Evolutionary conservation across 2,113 vertebrate genomes (phyloP).

Genomic region (Nymphicus hollandicus): DNA sequence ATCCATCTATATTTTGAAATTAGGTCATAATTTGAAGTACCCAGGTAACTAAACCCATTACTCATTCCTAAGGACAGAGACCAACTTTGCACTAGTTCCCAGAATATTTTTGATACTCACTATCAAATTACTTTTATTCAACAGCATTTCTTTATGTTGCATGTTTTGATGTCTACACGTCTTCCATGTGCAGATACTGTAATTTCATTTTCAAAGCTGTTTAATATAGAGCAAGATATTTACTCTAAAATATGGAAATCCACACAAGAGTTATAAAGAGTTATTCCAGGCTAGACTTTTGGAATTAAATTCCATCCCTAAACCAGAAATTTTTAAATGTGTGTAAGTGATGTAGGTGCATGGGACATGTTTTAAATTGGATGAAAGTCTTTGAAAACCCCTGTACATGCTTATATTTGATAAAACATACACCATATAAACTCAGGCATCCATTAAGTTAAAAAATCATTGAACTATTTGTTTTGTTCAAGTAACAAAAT

Average conservation of each 20-base stretch:
- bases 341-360: neutral
- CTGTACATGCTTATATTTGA: neutral
- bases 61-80: neutral
- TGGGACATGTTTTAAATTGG: neutral
- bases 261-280: neutral
- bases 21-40: neutral
- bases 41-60: neutral
- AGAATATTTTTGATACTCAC: neutral
- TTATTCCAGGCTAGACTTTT: neutral
- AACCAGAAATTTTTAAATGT: neutral
- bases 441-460: neutral
- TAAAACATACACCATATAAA: neutral
- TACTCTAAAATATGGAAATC: neutral
- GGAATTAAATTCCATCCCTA: neutral
- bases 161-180: neutral
- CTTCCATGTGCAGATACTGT: neutral
- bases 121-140: neutral
- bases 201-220: neutral
- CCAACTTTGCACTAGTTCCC: neutral
- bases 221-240: neutral
- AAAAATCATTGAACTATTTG: neutral
- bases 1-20: neutral
- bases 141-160: neutral
- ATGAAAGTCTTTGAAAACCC: neutral
- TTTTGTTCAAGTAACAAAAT: neutral